These are phyloP conservation scores for Pseudomugil gertrudae DNA, from an alignment of 2,797 vertebrate species.

Conservation along the genomic window DNA sequence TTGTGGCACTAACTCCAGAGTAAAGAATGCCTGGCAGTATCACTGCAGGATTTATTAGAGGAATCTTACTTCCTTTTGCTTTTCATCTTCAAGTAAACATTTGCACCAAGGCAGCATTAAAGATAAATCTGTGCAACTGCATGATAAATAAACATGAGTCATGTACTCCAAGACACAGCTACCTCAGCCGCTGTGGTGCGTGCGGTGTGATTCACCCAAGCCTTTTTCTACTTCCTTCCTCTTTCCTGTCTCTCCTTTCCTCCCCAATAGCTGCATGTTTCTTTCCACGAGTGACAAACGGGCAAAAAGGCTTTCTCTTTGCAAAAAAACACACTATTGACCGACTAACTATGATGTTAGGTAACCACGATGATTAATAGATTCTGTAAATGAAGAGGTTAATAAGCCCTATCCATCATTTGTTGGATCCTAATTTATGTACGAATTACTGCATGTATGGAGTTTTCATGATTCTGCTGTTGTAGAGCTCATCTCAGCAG, in stretches of 20 bases:
- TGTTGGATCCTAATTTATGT: slow-evolving; percentile 26
- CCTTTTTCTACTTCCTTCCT: slow-evolving; percentile 32
- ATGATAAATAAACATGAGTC: slow-evolving; percentile 84
- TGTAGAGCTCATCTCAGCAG: slow-evolving; percentile 12
- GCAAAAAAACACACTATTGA: slow-evolving; percentile 32
- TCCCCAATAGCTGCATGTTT: slow-evolving; percentile 30
- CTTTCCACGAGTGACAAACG: slow-evolving; percentile 53
- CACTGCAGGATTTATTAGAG: slow-evolving; percentile 42
- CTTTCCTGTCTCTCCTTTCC: slow-evolving; percentile 26
- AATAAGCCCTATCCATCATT: slow-evolving; percentile 21
- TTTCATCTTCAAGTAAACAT: slow-evolving; percentile 72
- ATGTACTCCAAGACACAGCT: slow-evolving; percentile 77
- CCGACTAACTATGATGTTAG: slow-evolving; percentile 48
- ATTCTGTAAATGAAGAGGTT: slow-evolving; percentile 20
- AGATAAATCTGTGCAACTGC: slow-evolving; percentile 70
- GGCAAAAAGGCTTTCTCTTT: slow-evolving; percentile 47
- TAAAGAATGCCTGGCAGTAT: slow-evolving; percentile 20
- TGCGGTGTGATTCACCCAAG: slow-evolving; percentile 77
- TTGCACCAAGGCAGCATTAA: slow-evolving; percentile 64
- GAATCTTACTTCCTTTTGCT: slow-evolving; percentile 42
- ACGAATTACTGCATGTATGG: slow-evolving; percentile 25
- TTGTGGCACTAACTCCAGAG: slow-evolving; percentile 20
- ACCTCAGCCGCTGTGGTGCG: slow-evolving; percentile 70
- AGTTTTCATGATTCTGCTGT: slow-evolving; percentile 19
- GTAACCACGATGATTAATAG: slow-evolving; percentile 16